A percentile compares a stretch with the other conserved stretches of the same genome.
Conservation (phyloP, 37 sponge, comb jelly and placozoan species). For the Chondrosia reniformis region DNA sequence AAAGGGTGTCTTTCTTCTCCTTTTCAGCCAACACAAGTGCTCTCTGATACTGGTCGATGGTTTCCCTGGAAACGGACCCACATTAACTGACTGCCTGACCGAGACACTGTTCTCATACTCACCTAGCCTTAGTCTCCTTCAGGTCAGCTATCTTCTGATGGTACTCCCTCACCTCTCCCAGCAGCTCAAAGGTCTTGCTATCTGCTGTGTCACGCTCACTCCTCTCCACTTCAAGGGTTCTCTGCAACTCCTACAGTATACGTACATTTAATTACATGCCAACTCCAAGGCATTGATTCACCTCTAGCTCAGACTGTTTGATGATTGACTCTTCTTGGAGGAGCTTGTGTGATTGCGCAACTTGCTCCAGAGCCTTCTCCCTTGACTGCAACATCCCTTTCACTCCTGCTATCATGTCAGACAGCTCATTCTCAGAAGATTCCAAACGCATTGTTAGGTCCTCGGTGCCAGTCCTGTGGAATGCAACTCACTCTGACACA, state of each 20-base stretch:
- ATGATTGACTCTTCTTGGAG: constrained; percentile 10
- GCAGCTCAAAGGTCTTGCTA: constrained; percentile 49
- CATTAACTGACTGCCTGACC: background rate
- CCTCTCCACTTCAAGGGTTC: constrained; percentile 63
- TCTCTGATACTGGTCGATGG: constrained; percentile 7
- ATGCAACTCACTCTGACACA: too few species aligned
- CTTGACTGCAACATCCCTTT: constrained; percentile 5
- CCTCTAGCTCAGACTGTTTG: constrained; percentile 26
- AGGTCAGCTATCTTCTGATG: constrained; percentile 4
- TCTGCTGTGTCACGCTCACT: constrained; percentile 42
- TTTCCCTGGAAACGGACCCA: constrained; percentile 3
- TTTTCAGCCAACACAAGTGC: constrained; percentile 11
- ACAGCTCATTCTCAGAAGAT: constrained; percentile 19
- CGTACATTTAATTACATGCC: constrained; percentile 8
- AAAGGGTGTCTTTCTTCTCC: constrained; percentile 9
- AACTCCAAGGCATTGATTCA: background rate
- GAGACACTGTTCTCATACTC: background rate
- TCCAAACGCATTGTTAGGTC: background rate
- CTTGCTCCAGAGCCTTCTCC: constrained; percentile 4
- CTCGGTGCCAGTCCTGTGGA: too few species aligned
- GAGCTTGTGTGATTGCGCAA: constrained; percentile 10
- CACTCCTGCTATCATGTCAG: constrained; percentile 14
- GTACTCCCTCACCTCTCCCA: constrained; percentile 65
- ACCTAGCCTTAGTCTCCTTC: constrained; percentile 8
- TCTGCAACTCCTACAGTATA: constrained; percentile 57